Evolutionary conservation across 2,888 invertebrate genomes (phyloP), one percentile per base, ranked within the genome.

Genomic region (Temnothorax unifasciatus): DNA sequence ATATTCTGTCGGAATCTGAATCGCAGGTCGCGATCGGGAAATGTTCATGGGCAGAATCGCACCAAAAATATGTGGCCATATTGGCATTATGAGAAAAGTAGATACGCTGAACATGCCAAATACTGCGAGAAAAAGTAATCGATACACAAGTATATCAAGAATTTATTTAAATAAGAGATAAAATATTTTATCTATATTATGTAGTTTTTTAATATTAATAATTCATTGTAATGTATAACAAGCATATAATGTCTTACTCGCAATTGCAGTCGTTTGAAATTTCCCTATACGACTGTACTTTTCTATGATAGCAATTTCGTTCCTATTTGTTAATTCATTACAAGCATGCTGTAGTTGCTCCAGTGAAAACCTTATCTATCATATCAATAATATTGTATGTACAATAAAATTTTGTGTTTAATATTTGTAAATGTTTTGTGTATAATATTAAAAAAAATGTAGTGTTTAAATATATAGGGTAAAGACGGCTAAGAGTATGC

Each of bases 241-340:
- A 38, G 11, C 3, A n/a, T 29, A 15, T 47, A 47, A 47, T n/a
- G 21, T 61, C 74, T 59, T 61, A 74, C 74, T 13, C 13, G 3
- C 4, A 44, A 61, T 2, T 44, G 0, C 8, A 34, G 0, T 47
- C 1, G 74, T 47, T n/a, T 9, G n/a, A 47, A 47, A 15, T 47
- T 13, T 47, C 15, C 44, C 61, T 18, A 34, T 61, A 15, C n/a
- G 9, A 0, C 47, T n/a, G 11, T 47, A 74, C 6, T 29, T 61
- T 34, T 74, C 4, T 34, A 74, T 34, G 3, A 61, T 74, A 29
- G 74, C 74, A 6, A 74, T 74, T 61, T 74, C 61, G 1, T 47
- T 74, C 13, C 11, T 18, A n/a, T 47, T 44, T 47, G 29, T 18
- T 47, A 74, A 0, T 47, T 74, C 15, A 15, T 61, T 47, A 5